phyloP scores from a whole-genome alignment of 1,140 invertebrate species.

The Radopholus similis region DNA sequence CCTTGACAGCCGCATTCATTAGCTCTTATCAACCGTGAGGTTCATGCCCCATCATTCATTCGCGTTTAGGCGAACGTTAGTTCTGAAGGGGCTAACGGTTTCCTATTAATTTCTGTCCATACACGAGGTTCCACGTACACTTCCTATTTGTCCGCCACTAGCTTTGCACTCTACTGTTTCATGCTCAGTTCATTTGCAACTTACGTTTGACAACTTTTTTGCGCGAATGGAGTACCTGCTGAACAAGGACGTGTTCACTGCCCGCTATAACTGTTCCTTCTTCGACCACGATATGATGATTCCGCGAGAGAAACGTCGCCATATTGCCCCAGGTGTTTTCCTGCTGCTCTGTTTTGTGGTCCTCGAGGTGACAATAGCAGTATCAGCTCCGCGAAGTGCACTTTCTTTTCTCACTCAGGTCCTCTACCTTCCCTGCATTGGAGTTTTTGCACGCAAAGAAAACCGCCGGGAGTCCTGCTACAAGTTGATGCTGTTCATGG shows the following conservation, averaged over 20 bases:
- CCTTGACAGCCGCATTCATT: too few relatives aligned
- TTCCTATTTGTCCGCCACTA: too few relatives aligned
- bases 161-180: too few relatives aligned
- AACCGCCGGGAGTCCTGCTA: slow-evolving; percentile 17
- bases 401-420: slow-evolving; percentile 22
- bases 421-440: slow-evolving; percentile 23
- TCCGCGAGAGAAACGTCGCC: neutral
- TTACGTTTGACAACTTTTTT: neutral
- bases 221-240: neutral
- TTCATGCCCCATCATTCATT: too few relatives aligned
- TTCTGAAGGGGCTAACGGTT: too few relatives aligned
- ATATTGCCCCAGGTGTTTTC: slow-evolving; percentile 9
- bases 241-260: slow-evolving; percentile 1
- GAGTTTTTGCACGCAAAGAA: neutral
- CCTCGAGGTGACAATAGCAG: slow-evolving; percentile 6
- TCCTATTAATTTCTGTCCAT: too few relatives aligned
- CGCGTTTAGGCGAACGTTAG: too few relatives aligned
- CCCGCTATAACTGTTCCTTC: slow-evolving; percentile 11
- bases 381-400: neutral
- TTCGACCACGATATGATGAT: neutral
- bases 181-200: too few relatives aligned
- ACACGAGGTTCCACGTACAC: too few relatives aligned
- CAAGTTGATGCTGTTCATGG: slow-evolving; percentile 28
- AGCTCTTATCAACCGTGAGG: too few relatives aligned
- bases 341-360: neutral